phyloP scores from a whole-genome alignment of 2,888 invertebrate genomes.

The Drosophila austrosaltans region DNA sequence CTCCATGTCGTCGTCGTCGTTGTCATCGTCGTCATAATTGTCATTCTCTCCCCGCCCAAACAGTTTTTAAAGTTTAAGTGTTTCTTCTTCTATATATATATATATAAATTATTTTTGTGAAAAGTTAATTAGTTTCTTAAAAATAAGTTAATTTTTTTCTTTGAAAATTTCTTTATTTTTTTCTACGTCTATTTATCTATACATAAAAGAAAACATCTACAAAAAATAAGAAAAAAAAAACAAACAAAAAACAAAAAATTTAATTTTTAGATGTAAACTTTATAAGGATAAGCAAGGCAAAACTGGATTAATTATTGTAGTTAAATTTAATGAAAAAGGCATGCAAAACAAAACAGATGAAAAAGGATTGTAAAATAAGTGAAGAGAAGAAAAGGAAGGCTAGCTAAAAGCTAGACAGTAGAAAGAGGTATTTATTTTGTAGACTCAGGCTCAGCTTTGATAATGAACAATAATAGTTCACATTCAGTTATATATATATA shows the following conservation, averaged over 20 bases:
- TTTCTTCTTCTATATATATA: conserved; percentile 51
- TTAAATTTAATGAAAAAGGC: conserved; percentile 22
- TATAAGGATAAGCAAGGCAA: conserved; percentile 38
- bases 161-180: conserved; percentile 31
- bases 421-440: conserved; percentile 19
- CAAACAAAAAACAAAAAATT: conserved; percentile 48
- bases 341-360: neutral
- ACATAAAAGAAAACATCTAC: conserved; percentile 35
- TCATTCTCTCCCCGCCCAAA: conserved; percentile 60
- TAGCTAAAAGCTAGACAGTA: conserved; percentile 46
- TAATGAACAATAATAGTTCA: neutral
- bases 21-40: neutral
- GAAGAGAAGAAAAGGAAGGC: conserved; percentile 25
- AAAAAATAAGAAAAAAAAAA: conserved; percentile 48
- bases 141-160: conserved; percentile 57
- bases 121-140: conserved; percentile 61
- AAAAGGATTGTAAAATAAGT: conserved; percentile 15
- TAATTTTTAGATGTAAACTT: conserved; percentile 46
- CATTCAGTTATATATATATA: conserved; percentile 1
- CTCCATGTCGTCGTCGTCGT: conserved; percentile 21
- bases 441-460: conserved; percentile 22
- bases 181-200: conserved; percentile 41
- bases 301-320: conserved; percentile 50
- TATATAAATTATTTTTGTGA: conserved; percentile 66
- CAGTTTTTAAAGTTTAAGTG: conserved; percentile 68